These are phyloP conservation scores for Menidia menidia DNA, from an alignment of 2,797 vertebrate species.

Conservation along the genomic window DNA sequence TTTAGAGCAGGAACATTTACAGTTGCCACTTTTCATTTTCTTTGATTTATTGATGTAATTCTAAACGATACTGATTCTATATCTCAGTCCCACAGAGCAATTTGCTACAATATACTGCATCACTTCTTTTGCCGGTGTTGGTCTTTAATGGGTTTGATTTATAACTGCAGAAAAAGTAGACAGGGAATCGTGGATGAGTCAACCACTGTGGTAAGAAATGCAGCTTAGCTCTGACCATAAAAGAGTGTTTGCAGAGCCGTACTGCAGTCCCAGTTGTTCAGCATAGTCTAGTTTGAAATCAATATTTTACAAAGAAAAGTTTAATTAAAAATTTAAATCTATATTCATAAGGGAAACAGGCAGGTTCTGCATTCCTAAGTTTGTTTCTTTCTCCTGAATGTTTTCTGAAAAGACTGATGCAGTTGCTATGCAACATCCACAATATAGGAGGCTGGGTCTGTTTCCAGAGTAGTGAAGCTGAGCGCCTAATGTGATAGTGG, in stretches of 20 bases:
- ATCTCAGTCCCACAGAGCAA: not conserved
- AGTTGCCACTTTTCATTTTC: not conserved
- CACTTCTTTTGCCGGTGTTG: not conserved
- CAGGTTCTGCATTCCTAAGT: not conserved
- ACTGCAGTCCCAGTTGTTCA: not conserved
- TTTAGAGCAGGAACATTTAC: too few species aligned
- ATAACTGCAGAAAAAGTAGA: not conserved
- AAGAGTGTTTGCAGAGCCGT: not conserved
- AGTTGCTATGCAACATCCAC: conserved; percentile 60
- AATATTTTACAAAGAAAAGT: not conserved
- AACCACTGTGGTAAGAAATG: not conserved
- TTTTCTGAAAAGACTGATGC: conserved; percentile 30
- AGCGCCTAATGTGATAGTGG: conserved; percentile 6
- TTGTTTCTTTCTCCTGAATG: conserved; percentile 11
- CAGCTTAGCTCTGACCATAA: not conserved
- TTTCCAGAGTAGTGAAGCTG: conserved; percentile 8
- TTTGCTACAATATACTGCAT: not conserved
- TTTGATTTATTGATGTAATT: not conserved
- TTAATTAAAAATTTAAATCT: not conserved
- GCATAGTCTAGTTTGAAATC: not conserved
- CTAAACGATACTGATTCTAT: not conserved
- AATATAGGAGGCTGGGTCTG: conserved; percentile 19
- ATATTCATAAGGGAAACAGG: not conserved
- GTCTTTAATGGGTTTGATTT: not conserved
- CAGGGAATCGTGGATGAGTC: not conserved